These are phyloP conservation scores for Nephrotoma appendiculata DNA, from an alignment of 2,888 invertebrate species.

Conservation along the genomic window DNA sequence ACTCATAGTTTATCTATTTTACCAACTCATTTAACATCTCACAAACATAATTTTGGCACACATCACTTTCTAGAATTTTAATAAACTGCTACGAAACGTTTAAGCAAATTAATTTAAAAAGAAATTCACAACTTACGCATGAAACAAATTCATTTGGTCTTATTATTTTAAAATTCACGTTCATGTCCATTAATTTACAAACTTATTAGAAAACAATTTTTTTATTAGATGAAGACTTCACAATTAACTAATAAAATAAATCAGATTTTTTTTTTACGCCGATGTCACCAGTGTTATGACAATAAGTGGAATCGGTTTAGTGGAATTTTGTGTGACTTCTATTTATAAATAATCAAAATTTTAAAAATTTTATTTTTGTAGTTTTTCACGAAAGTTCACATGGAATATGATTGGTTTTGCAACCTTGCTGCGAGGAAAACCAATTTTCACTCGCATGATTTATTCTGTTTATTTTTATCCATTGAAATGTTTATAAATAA, in stretches of 20 bases:
- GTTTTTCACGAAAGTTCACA: neutral
- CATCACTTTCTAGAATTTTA: no score
- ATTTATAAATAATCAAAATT: neutral
- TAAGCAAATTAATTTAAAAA: no score
- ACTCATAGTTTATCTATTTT: no score
- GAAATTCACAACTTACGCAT: neutral
- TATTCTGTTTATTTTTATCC: neutral
- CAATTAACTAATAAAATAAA: neutral
- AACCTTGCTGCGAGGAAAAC: neutral
- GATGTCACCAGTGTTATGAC: neutral
- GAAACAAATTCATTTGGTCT: neutral
- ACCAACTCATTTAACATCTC: no score
- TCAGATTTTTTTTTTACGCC: neutral
- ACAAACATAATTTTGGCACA: no score
- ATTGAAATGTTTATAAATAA: neutral
- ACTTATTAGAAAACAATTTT: neutral
- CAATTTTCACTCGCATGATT: neutral
- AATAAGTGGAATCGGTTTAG: neutral
- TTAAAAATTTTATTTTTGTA: neutral
- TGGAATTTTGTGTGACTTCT: neutral
- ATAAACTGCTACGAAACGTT: no score
- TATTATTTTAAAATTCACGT: neutral
- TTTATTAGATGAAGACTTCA: neutral
- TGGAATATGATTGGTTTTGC: neutral
- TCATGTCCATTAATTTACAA: neutral